Percentiles rank a stretch among this genome's conserved stretches.
These are phyloP conservation scores for Orchesella cincta DNA, from an alignment of 1,140 invertebrate species.

Conservation along the genomic window DNA sequence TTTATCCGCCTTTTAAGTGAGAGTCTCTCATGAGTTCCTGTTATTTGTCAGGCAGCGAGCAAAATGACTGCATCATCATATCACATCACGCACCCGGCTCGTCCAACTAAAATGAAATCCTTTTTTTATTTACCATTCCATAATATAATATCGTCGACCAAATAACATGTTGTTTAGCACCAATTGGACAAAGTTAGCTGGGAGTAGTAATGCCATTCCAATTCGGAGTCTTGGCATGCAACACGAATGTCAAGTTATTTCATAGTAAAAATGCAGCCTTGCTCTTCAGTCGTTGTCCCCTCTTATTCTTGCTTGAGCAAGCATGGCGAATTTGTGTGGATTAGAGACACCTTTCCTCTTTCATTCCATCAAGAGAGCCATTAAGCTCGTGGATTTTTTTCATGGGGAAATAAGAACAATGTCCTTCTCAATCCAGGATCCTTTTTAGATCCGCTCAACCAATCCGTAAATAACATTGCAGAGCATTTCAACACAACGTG, in stretches of 20 bases:
- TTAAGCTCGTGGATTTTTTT: constrained; percentile 16
- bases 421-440: not conserved
- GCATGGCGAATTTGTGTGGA: constrained; percentile 29
- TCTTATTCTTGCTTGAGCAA: constrained; percentile 5
- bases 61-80: not conserved
- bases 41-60: constrained; percentile 11
- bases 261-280: too few species aligned
- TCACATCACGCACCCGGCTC: not conserved
- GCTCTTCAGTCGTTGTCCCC: not conserved
- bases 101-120: too few species aligned
- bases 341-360: constrained; percentile 24
- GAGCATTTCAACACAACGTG: not conserved
- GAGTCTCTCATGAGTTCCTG: constrained; percentile 6
- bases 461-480: not conserved
- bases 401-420: constrained; percentile 13
- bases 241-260: too few species aligned
- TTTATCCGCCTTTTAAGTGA: constrained; percentile 22
- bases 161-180: too few species aligned
- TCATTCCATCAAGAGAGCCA: constrained; percentile 9
- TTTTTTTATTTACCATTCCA: too few species aligned
- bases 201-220: too few species aligned
- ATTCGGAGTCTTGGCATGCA: too few species aligned
- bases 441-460: constrained; percentile 16
- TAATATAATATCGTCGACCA: too few species aligned
- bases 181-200: too few species aligned